Evolutionary conservation across 2,888 invertebrate species (phyloP), one percentile per base, ranked within the genome.

Genomic region (Synergus itoensis): DNA sequence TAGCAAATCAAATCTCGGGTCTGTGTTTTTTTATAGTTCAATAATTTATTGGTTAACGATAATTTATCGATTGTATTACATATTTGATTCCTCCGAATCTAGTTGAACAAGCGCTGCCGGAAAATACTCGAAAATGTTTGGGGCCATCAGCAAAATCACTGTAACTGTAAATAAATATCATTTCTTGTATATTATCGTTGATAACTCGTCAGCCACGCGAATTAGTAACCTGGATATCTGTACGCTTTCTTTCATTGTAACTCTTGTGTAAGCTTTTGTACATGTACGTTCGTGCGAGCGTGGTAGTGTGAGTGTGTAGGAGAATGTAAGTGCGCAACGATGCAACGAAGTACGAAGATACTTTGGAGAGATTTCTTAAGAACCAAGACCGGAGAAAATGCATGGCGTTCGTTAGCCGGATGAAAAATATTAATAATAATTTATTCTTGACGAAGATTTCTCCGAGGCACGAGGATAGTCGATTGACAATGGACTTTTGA

Each of bases 91-190:
- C 73, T 79, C 67, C 81, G 78, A 80, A 79, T 78, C 77, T 76
- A 28, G 80, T 80, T 79, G 78, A 69, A 81, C 64, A 78, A 82
- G 48, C 73, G 12, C 12, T 21, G 12, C 21, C 12, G 28, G 67
- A 73, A 60, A 43, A 79, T 18, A 79, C n/a, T 73, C 43, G 62
- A 65, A 48, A 81, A 82, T 81, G 79, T 84, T 85, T 82, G 87
- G 88, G 85, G 83, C 84, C 84, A 85, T 76, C 79, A 83, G 81
- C 80, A 73, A 82, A 84, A 83, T 82, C 83, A 84, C 85, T 88
- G 87, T 90, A 88, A 86, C 73, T 91, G 90, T 91, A 91, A 90
- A 91, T 91, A 91, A 90, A 88, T 86, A 87, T 89, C 80, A 79
- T 82, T 84, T 88, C 88, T 89, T 83, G 86, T 90, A 87, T 88